Evolutionary conservation across 2,797 vertebrate species (phyloP).

Genomic region (Chaetodon trifasciatus): DNA sequence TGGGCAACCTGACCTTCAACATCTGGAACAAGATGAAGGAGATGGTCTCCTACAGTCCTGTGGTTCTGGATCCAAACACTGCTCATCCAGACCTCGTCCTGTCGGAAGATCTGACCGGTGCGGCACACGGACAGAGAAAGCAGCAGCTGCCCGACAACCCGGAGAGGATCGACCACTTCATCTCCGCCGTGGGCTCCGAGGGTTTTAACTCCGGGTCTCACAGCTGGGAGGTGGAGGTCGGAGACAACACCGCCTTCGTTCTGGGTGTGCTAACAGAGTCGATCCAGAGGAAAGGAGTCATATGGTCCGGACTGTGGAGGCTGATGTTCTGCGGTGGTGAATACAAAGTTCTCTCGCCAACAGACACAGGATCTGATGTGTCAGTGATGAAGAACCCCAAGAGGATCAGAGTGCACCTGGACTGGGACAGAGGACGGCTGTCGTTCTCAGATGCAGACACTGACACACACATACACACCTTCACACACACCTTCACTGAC

Average conservation of each 20-base stretch:
- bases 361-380: neutral
- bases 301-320: constrained; percentile 4
- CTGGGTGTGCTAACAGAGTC: constrained; percentile 18
- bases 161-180: neutral
- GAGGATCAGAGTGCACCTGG: constrained; percentile 29
- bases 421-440: constrained; percentile 14
- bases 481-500: constrained; percentile 1
- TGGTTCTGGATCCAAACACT: neutral
- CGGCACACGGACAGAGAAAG: neutral
- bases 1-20: constrained; percentile 39
- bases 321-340: constrained; percentile 13
- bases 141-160: neutral
- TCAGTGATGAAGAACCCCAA: neutral
- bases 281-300: neutral
- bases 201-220: constrained; percentile 23
- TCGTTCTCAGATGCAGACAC: constrained; percentile 16
- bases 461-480: neutral
- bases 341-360: neutral
- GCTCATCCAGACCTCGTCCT: neutral
- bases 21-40: constrained; percentile 10
- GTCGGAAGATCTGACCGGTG: neutral
- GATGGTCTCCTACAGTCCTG: neutral
- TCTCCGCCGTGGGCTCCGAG: neutral
- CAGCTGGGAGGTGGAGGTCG: constrained; percentile 43
- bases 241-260: neutral